Base-by-base conservation (phyloP, 2,113 vertebrate species). In the Cyprinus carpio region DNA sequence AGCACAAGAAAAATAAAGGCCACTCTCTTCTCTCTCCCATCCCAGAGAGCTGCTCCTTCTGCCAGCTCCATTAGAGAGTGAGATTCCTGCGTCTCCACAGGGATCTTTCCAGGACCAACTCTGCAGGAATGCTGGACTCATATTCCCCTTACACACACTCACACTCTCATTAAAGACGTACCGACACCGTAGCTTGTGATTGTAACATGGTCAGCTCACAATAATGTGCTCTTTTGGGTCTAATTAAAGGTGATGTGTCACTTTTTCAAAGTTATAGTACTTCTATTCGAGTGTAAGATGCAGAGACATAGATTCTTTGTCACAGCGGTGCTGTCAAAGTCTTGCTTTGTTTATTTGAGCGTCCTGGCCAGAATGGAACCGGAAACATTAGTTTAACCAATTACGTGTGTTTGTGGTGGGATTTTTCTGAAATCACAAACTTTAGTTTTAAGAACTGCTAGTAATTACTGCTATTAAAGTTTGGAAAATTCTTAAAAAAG, bases 1-100 rank as follows among this genome's bases (percentile, higher is more conserved):
- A 86, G 83, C 87, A 80, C 40, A 84, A 65, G 86, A 84, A 87
- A 87, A 88, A 85, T 78, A 86, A 79, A 83, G 75, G 67, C 79
- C 74, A 31, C 77, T 75, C 62, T 87, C 83, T 87, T 62, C 49
- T 82, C 67, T 82, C 85, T 88, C 86, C 84, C 84, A 88, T 88
- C 84, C 67, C 88, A 84, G 65, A 90, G 87, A 88, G 62, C 83
- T 83, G 84, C 85, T 87, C 76, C 71, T 64, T 88, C 84, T 84
- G 84, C 85, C 85, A 89, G 83, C 84, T 87, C 86, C 87, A 87
- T 88, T 88, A 88, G 86, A 90, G 74, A 90, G 84, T 29, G 54
- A 87, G 84, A 89, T 88, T 89, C 87, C 87, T 88, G 79, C 72
- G 82, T 60, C 88, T 88, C 88, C 88, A 79, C 87, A 87, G 88